Evolutionary conservation across 2,113 vertebrate genomes (phyloP), one percentile per base, ranked within the genome.

Genomic region (Cromileptes altivelis): DNA sequence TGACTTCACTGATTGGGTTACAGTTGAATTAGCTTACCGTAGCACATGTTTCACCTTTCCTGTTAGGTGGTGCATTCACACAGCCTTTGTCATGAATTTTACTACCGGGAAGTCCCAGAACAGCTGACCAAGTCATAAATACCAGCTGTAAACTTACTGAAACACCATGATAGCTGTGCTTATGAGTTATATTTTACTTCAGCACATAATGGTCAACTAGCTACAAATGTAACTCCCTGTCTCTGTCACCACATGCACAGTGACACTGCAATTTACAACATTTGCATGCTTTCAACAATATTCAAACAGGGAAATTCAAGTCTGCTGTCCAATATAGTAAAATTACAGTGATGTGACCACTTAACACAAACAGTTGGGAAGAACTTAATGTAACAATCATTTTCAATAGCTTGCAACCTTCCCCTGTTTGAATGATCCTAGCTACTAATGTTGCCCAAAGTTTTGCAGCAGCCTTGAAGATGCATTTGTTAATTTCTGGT

Each of bases 1-100:
- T 83, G n/a, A 57, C 61, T 67, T 80, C 37, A 56, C 70, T 68
- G 76, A 81, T 85, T 64, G 57, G 19, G 37, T 61, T n/a, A 58
- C 12, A 55, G 40, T 80, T 69, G 2, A 62, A 84, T 68, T 82
- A 69, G 15, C 4, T 45, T 10, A 58, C 19, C 40, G 37, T 13
- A 49, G 17, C 33, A 62, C 57, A 76, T 0, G 27, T 45, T 68
- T 23, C 10, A 33, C 10, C 49, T 60, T 70, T 76, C 49, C 60
- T 85, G 62, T 65, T 18, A 65, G 42, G 50, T 55, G 18, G 18
- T 47, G 63, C 33, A 27, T 70, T 70, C 75, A 62, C 8, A 33
- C 12, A 0, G 18, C 42, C 25, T 68, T 76, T 71, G 14, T 80
- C 33, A 50, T 23, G 21, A 49, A 19, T 3, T 25, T 70, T 53